A percentile compares a stretch with the other conserved stretches of the same genome.
Conservation (phyloP, 2,113 vertebrate species). For the Ia io region DNA sequence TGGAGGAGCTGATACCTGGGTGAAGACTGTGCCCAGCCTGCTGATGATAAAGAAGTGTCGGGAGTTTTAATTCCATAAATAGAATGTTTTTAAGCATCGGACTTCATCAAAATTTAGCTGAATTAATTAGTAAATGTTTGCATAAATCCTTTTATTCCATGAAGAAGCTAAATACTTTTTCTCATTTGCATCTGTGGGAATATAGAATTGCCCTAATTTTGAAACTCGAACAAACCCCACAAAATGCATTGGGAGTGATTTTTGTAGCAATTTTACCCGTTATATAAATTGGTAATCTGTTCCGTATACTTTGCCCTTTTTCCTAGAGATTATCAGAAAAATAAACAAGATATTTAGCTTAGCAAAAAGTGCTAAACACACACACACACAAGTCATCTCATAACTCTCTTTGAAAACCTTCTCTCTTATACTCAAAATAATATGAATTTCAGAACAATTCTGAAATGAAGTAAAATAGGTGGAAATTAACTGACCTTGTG, state of each 20-base stretch:
- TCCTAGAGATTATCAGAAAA: not conserved
- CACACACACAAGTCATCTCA: not conserved
- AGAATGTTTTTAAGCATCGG: conserved; percentile 28
- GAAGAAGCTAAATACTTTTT: not conserved
- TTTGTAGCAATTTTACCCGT: not conserved
- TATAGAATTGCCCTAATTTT: not conserved
- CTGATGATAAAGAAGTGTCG: conserved; percentile 49
- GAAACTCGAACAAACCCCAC: not conserved
- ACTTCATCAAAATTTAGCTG: conserved; percentile 59
- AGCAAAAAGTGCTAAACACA: not conserved
- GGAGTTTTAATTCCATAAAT: conserved; percentile 68
- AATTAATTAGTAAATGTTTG: conserved; percentile 71
- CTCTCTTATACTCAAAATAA: not conserved
- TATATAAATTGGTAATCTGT: not conserved
- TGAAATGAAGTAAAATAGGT: not conserved
- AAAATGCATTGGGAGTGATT: not conserved
- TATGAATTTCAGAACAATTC: not conserved
- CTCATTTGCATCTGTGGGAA: not conserved
- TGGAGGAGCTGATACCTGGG: conserved; percentile 32
- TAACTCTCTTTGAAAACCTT: not conserved
- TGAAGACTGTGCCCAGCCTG: not conserved
- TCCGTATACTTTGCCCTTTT: not conserved
- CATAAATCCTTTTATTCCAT: conserved; percentile 38
- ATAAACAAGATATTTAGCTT: not conserved
- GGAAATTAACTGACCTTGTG: not conserved